phyloP scores from a whole-genome alignment of 2,888 invertebrate species.

The Erpobdella octoculata region DNA sequence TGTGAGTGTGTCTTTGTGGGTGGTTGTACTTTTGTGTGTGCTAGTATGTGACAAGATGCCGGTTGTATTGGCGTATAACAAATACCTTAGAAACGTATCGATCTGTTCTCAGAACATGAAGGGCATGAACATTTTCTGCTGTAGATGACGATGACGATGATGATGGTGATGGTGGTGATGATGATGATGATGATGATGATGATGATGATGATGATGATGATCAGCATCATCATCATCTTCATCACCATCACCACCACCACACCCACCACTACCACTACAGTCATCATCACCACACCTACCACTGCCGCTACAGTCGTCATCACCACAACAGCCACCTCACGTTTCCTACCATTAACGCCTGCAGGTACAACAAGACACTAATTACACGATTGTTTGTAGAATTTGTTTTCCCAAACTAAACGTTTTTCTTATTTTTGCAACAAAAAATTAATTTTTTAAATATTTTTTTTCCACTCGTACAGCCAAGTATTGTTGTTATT shows the following conservation, averaged over 20 bases:
- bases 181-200: slow-evolving; percentile 20
- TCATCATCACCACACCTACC: not conserved
- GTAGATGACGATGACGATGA: slow-evolving; percentile 7
- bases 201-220: slow-evolving; percentile 4
- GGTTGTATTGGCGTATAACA: no score
- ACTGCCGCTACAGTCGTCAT: not conserved
- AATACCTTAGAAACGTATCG: no score
- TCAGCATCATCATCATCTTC: not conserved
- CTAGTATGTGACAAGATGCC: not conserved
- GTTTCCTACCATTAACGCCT: not conserved
- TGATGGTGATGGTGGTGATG: not conserved
- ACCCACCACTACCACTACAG: not conserved
- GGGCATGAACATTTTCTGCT: no score
- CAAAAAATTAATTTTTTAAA: no score
- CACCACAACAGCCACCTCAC: not conserved
- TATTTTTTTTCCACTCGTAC: no score
- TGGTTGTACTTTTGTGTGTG: slow-evolving; percentile 1
- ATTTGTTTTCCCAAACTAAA: no score
- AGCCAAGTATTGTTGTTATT: no score
- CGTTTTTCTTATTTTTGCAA: no score
- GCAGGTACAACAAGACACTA: no score
- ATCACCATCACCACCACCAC: not conserved
- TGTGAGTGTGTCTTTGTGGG: slow-evolving; percentile 13
- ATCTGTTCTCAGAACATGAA: no score
- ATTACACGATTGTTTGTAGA: no score